These are phyloP conservation scores for Myiotriccus ornatus DNA, from an alignment of 2,797 vertebrate species.

Conservation along the genomic window DNA sequence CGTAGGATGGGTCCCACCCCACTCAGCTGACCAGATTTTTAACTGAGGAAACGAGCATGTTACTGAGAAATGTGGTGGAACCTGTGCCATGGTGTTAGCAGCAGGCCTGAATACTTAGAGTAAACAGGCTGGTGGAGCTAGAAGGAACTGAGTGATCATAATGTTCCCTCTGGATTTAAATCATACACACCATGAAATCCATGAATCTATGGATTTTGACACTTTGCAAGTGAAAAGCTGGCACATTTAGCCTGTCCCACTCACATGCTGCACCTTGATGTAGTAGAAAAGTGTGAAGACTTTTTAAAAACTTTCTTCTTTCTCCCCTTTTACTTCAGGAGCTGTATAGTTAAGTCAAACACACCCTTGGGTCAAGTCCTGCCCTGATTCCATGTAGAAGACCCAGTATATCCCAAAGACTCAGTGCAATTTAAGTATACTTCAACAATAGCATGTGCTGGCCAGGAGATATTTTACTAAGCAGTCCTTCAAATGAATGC, in stretches of 20 bases:
- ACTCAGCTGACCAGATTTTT: accelerated
- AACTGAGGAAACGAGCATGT: accelerated
- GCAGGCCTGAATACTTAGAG: neutral
- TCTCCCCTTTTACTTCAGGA: neutral
- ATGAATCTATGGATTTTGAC: neutral
- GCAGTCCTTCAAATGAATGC: conserved; percentile 30
- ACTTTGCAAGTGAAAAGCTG: neutral
- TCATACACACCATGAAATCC: neutral
- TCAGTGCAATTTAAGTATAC: accelerated
- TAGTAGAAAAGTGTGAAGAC: neutral
- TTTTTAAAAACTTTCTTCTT: neutral
- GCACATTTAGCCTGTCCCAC: neutral
- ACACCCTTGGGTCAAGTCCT: neutral
- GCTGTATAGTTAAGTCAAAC: neutral
- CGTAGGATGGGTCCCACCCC: accelerated
- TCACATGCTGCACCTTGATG: neutral
- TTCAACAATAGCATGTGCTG: neutral
- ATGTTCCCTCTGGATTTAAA: neutral
- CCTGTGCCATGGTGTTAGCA: neutral
- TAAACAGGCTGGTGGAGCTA: neutral
- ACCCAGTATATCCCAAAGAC: neutral
- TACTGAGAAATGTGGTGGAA: neutral
- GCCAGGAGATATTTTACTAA: conserved; percentile 5
- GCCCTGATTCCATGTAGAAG: neutral
- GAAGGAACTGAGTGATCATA: neutral